Evolutionary conservation across 64 coral and sea anemone species (phyloP).

Genomic region (Montipora efflorescens): DNA sequence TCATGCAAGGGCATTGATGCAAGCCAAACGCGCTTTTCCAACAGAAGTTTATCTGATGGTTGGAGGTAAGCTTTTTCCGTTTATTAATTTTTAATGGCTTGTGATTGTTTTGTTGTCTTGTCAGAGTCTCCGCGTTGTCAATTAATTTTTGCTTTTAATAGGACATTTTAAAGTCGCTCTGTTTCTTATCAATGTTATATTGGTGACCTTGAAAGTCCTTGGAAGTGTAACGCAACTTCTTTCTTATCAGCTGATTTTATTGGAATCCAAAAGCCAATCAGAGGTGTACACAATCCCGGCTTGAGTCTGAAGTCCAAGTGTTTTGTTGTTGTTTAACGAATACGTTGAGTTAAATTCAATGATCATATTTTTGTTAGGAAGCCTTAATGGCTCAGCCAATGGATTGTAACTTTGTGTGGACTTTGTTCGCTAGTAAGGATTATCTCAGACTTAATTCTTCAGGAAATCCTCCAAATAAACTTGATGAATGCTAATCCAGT

Average conservation of each 20-base stretch:
- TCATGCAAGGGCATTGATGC: slow-evolving; percentile 93
- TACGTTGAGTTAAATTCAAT: background rate
- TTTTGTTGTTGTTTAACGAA: background rate
- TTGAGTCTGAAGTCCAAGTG: slow-evolving; percentile 23
- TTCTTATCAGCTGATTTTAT: slow-evolving; percentile 17
- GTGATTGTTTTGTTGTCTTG: background rate
- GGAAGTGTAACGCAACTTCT: background rate
- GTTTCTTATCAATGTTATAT: background rate
- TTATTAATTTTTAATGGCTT: slow-evolving; percentile 37
- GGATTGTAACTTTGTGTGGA: too few relatives aligned
- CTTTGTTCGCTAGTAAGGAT: too few relatives aligned
- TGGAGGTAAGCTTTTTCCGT: slow-evolving; percentile 68
- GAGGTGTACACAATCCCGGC: background rate
- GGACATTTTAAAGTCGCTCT: background rate
- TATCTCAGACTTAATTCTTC: too few relatives aligned
- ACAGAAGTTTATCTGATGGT: slow-evolving; percentile 94
- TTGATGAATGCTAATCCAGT: too few relatives aligned
- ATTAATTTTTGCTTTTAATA: background rate
- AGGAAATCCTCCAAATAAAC: too few relatives aligned
- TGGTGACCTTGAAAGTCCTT: background rate
- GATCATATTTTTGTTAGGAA: too few relatives aligned
- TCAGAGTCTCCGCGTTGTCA: background rate
- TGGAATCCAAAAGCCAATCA: background rate
- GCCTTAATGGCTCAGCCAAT: too few relatives aligned
- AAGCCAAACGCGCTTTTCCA: slow-evolving; percentile 89